Evolutionary conservation across 1,140 invertebrate species (phyloP).

Genomic region (Solenopsis fugax): DNA sequence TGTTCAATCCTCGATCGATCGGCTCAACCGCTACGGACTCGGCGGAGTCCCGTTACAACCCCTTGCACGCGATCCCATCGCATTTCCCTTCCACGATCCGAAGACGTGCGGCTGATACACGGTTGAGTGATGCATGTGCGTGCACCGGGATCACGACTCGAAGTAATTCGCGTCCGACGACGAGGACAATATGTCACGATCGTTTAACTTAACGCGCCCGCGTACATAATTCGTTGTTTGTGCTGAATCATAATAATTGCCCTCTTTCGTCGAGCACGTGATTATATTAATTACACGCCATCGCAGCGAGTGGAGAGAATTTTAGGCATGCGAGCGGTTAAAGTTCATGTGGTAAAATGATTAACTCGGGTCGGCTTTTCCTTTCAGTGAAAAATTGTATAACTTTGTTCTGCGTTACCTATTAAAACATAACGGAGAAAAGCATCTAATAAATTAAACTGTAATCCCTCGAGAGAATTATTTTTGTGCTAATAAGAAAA

Average conservation of each 20-base stretch:
- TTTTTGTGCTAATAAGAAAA: not conserved
- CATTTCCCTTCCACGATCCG: conserved; percentile 77
- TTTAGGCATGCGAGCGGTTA: conserved; percentile 25
- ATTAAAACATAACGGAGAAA: not conserved
- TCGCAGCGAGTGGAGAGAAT: conserved; percentile 25
- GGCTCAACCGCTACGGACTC: conserved; percentile 63
- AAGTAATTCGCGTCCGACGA: conserved; percentile 3
- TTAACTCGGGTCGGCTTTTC: conserved; percentile 40
- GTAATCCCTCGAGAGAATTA: not conserved
- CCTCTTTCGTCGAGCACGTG: conserved; percentile 43
- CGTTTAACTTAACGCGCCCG: conserved; percentile 49
- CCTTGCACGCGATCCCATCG: conserved; percentile 77
- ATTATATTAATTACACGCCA: conserved; percentile 61
- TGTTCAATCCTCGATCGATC: conserved; percentile 73
- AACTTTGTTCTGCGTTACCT: conserved; percentile 1
- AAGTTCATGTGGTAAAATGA: conserved; percentile 23
- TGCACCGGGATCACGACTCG: conserved; percentile 9
- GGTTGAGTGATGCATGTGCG: conserved; percentile 26
- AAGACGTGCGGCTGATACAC: conserved; percentile 47
- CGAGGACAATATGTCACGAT: conserved; percentile 22
- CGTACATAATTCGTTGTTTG: conserved; percentile 47
- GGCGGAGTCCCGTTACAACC: conserved; percentile 78
- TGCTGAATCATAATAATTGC: conserved; percentile 62
- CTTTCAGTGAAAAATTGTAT: not conserved
- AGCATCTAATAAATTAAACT: not conserved